Base-by-base conservation (phyloP, 2,797 vertebrate genomes). In the Megaceryle alcyon region DNA sequence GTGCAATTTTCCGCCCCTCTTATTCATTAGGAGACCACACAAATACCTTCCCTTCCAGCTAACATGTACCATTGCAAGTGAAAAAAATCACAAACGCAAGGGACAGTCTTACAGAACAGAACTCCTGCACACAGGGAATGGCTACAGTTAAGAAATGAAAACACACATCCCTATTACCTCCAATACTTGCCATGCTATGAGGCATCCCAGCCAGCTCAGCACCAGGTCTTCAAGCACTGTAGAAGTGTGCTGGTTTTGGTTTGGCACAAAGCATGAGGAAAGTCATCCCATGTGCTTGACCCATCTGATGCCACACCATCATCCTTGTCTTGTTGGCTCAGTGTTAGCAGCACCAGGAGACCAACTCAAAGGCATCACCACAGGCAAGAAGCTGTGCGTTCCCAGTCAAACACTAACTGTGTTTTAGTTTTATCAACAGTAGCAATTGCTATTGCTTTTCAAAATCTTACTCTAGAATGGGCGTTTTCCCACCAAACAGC, bases 271-370 rank as follows among this genome's bases (percentile, higher is more conserved):
- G 65, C 48, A 7, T 0, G 2, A 18, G 57, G 72, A 83, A 66
- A 56, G 37, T 14, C 39, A 51, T 33, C 37, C 61, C 64, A 17
- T 0, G 3, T 43, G 77, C 54, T 39, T 8, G 31, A 31, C 54
- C 77, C 65, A 60, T 46, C 44, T 3, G 26, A n/a, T 71, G 56
- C 28, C 75, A 17, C 2, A 1, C 7, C 81, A 84, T 20, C 51
- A 18, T 28, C 0, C 0, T 12, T 2, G 31, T 8, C 39, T 35
- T 10, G 4, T 12, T 3, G 6, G 79, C 39, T 88, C 66, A 65
- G 53, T 7, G 0, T 11, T 2, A 16, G 73, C 72, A 46, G 59
- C 73, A 54, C 51, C 70, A 35, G 17, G 78, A 22, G 23, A 88
- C 18, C 48, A 71, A 15, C 68, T 6, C 70, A 6, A 43, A 79